Conservation (phyloP, 2,113 vertebrate species). For the Pelusios castaneus region DNA sequence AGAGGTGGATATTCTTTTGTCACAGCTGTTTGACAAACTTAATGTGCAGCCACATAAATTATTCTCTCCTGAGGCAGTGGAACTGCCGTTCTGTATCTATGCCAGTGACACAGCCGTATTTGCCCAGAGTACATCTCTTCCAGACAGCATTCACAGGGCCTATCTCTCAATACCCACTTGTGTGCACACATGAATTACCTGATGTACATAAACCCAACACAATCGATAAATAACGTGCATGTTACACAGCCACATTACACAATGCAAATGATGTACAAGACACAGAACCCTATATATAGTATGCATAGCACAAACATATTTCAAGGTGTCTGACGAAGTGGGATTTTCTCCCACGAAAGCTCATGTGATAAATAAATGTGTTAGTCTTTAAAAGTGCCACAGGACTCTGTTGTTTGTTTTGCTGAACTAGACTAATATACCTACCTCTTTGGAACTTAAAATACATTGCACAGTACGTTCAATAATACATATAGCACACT, state of each 20-base stretch:
- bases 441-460: too few species aligned
- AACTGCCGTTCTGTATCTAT: neutral
- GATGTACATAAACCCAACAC: neutral
- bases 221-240: neutral
- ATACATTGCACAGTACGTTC: neutral
- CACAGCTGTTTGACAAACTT: conserved; percentile 43
- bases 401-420: too few species aligned
- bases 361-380: too few species aligned
- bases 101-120: neutral
- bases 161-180: neutral
- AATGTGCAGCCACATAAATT: conserved; percentile 41
- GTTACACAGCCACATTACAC: neutral
- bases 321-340: too few species aligned
- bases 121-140: neutral
- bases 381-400: too few species aligned
- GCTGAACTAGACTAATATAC: too few species aligned
- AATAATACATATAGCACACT: neutral
- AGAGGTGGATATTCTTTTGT: conserved; percentile 35
- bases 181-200: neutral
- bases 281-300: neutral
- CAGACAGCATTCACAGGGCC: neutral
- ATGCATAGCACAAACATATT: neutral
- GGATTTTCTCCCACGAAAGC: too few species aligned
- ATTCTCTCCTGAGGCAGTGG: conserved; percentile 33
- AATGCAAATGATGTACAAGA: neutral